A percentile compares a stretch with the other conserved stretches of the same genome.
Conservation (phyloP, 2,888 invertebrate genomes). For the Spisula solida region DNA sequence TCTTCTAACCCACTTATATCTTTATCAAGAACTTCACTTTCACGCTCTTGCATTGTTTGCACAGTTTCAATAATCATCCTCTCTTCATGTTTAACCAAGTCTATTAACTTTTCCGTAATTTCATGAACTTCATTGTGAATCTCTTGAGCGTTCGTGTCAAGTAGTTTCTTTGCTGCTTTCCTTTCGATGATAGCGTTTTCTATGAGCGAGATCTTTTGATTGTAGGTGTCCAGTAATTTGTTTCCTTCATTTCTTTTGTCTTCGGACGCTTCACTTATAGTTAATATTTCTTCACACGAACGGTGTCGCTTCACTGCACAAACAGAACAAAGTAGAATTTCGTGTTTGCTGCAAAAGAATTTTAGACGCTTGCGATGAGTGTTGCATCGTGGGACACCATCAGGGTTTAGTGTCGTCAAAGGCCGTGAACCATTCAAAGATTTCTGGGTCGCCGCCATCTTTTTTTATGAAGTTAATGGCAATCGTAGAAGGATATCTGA, state of each 20-base stretch:
- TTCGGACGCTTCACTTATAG: constrained; percentile 63
- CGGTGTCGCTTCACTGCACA: constrained; percentile 70
- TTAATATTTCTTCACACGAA: constrained; percentile 67
- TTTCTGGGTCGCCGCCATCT: constrained; percentile 34
- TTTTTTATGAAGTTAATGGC: not conserved
- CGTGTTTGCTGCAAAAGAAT: constrained; percentile 70
- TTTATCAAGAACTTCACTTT: constrained; percentile 63
- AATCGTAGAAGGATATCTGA: not conserved
- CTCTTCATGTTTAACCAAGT: constrained; percentile 69
- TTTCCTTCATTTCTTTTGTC: constrained; percentile 65
- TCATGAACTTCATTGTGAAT: constrained; percentile 66
- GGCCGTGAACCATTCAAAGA: constrained; percentile 29
- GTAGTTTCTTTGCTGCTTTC: constrained; percentile 67
- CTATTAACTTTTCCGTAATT: constrained; percentile 65
- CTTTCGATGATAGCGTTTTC: constrained; percentile 67
- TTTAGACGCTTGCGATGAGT: constrained; percentile 69
- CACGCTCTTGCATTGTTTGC: constrained; percentile 56
- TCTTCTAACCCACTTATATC: constrained; percentile 62
- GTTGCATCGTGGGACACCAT: constrained; percentile 64
- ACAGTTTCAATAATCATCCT: constrained; percentile 58
- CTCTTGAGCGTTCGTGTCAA: constrained; percentile 66
- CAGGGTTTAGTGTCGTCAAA: constrained; percentile 66
- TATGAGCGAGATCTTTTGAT: constrained; percentile 55
- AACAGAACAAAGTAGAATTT: constrained; percentile 67
- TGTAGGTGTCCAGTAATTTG: constrained; percentile 58